Conservation (phyloP, 2,797 vertebrate genomes). For the Phalloptychus januarius region DNA sequence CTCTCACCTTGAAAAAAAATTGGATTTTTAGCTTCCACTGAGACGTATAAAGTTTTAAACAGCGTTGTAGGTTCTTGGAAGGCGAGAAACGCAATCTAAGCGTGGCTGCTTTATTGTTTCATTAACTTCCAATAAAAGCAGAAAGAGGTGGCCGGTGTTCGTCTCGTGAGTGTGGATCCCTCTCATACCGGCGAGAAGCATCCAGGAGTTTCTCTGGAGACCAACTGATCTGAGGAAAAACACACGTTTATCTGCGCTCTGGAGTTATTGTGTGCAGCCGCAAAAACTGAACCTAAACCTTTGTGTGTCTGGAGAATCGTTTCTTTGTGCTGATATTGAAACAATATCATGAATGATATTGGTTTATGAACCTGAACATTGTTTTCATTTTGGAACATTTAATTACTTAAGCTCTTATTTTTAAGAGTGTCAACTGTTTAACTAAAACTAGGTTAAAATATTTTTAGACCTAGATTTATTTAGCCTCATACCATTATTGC, state of each 20-base stretch:
- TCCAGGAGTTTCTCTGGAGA: constrained; percentile 12
- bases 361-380: background rate
- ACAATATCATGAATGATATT: too few relatives aligned
- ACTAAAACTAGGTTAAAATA: background rate
- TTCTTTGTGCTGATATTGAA: too few relatives aligned
- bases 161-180: constrained; percentile 14
- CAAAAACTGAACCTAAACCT: background rate
- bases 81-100: constrained; percentile 38
- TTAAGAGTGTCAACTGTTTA: background rate
- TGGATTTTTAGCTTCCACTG: constrained; percentile 31
- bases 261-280: constrained; percentile 1
- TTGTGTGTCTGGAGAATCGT: background rate
- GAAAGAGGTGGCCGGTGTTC: background rate
- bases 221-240: background rate
- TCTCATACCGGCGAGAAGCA: constrained; percentile 26
- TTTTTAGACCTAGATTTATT: background rate
- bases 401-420: background rate
- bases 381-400: background rate
- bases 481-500: too few relatives aligned
- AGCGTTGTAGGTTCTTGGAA: constrained; percentile 15
- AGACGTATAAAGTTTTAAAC: constrained; percentile 34
- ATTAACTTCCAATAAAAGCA: constrained; percentile 67
- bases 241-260: constrained; percentile 10
- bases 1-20: constrained; percentile 25
- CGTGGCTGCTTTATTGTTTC: constrained; percentile 57